Base-by-base conservation (phyloP, 2,113 vertebrate genomes). In the Nothocercus nigrocapillus region DNA sequence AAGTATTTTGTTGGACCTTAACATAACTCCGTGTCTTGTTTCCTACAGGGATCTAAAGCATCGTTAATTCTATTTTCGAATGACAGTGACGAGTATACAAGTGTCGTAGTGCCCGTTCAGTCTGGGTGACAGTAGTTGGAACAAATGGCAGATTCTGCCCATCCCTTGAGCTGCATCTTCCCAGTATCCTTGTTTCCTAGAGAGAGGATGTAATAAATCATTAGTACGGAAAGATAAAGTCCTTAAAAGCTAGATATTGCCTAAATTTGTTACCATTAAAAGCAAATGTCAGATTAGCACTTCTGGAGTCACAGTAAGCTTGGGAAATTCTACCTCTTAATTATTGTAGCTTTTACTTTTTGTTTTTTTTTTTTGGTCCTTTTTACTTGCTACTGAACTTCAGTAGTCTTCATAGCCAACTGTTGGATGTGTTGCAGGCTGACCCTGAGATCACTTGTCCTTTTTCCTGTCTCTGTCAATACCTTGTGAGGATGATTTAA, bases 61-160 rank as follows among this genome's bases (percentile, higher is more conserved):
- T 7, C 82, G 8, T 58, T 88, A 49, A 59, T 82, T 82, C 64
- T 20, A 13, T 38, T 83, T 78, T n/a, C 27, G 82, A 42, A 32
- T 56, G 7, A 24, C 84, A 11, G 28, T 76, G 49, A 70, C 42
- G 32, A 82, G 66, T 59, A 28, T 7, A 1, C 0, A 10, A 79
- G 36, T n/a, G 11, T 70, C 74, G n/a, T 87, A 42, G 77, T 75
- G 0, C 1, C 2, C 6, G 0, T 58, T 70, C 8, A 18, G 75
- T 80, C 49, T 51, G 54, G 32, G 27, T 36, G 62, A 77, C 21
- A 13, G 12, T 81, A 63, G 68, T 73, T 38, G 76, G 81, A 58
- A 15, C 22, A 82, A 76, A 40, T 19, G 45, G 28, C 38, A 78
- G 8, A 4, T 25, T 80, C 21, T 85, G 68, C 68, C 34, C 25